Percentiles rank a stretch among this genome's conserved stretches.
Conservation (phyloP, 2,797 vertebrate species). For the Crenichthys baileyi region DNA sequence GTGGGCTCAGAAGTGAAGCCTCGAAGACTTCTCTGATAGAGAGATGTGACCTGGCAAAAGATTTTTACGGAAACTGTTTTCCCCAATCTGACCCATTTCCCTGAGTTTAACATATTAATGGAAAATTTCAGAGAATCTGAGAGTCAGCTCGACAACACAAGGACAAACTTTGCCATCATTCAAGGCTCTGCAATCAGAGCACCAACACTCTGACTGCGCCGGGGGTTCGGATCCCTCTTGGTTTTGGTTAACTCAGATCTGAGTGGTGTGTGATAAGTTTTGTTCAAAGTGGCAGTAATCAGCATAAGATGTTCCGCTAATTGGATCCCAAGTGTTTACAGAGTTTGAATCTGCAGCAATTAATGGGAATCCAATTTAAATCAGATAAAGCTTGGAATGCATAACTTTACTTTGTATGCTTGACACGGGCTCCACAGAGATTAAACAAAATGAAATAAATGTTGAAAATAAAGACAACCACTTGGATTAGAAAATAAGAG, state of each 20-base stretch:
- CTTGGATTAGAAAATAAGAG: neutral
- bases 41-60: slow-evolving; percentile 43
- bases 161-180: slow-evolving; percentile 27
- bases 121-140: slow-evolving; percentile 31
- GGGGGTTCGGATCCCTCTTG: slow-evolving; percentile 12
- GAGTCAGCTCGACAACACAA: slow-evolving; percentile 39
- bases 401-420: neutral
- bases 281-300: slow-evolving; percentile 13
- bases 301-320: slow-evolving; percentile 25
- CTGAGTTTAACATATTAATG: slow-evolving; percentile 49
- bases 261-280: slow-evolving; percentile 7
- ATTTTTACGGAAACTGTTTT: slow-evolving; percentile 22
- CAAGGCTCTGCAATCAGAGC: slow-evolving; percentile 6
- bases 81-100: slow-evolving; percentile 46
- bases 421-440: neutral
- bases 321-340: slow-evolving; percentile 14
- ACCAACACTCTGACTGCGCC: neutral
- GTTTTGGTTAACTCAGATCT: neutral
- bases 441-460: neutral
- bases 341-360: slow-evolving; percentile 19
- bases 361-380: slow-evolving; percentile 15
- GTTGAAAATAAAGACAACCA: neutral
- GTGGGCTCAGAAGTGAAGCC: slow-evolving; percentile 25
- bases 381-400: neutral
- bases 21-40: slow-evolving; percentile 19